Evolutionary conservation across 2,888 invertebrate species (phyloP), one percentile per base, ranked within the genome.

Genomic region (Zootermopsis nevadensis): DNA sequence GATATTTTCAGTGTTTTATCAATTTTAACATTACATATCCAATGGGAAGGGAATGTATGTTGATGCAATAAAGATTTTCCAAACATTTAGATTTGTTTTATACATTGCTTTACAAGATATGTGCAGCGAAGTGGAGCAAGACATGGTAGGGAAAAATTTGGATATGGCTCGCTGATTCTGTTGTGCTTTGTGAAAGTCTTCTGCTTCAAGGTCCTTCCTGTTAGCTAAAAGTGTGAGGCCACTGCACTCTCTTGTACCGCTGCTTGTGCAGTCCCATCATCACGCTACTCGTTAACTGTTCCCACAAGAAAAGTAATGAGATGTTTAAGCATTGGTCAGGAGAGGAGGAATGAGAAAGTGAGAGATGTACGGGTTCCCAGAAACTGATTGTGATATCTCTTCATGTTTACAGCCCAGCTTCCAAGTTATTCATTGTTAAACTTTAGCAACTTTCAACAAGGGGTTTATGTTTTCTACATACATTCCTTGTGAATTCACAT

Each of bases 101-200:
- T 22, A 30, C 66, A 79, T 79, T 55, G 55, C 55, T 31, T 55
- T 53, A 24, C 22, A 72, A 22, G 22, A 24, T 31, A 31, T 38
- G 38, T 38, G 33, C 79, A 79, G 31, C 79, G 66, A 66, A 15
- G 66, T 79, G 66, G 27, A 66, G n/a, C 30, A 66, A 79, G 66
- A 66, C 33, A 55, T 79, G 79, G 79, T 33, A 74, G 33, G 24
- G 35, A 35, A 72, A 35, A 72, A 31, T 35, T 8, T 72, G 15
- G 72, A 22, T 22, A 31, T 72, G 72, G 33, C 35, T 72, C 35
- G 72, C 72, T 72, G 35, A 38, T 74, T 22, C 38, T 33, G 74
- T 74, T 35, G 38, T 19, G 31, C 42, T 74, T 22, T 38, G 74
- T n/a, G 74, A 74, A 74, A 74, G 74, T 74, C 35, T 74, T 3